These are phyloP conservation scores for Montipora cactus DNA, from an alignment of 64 coral and sea anemone species.

Conservation along the genomic window DNA sequence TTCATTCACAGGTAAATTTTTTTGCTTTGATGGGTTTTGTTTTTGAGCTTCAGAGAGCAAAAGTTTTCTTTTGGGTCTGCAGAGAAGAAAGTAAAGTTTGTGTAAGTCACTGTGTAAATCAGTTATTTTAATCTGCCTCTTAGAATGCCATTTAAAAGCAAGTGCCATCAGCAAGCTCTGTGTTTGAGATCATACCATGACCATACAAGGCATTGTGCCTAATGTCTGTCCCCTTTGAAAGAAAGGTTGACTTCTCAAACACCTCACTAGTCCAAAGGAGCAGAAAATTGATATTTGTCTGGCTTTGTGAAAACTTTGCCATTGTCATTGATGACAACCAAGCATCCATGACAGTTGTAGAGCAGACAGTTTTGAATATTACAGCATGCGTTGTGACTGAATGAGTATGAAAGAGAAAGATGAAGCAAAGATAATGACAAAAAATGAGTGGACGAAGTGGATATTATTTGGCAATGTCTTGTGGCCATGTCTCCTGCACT, in stretches of 20 bases:
- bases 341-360: background rate
- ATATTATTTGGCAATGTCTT: constrained; percentile 21
- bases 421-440: background rate
- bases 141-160: background rate
- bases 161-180: constrained; percentile 72
- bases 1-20: constrained; percentile 76
- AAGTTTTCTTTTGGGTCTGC: constrained; percentile 84
- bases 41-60: constrained; percentile 69
- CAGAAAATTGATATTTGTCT: background rate
- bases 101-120: background rate
- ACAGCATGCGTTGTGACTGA: background rate
- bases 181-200: constrained; percentile 26
- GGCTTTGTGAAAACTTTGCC: background rate
- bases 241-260: constrained; percentile 2
- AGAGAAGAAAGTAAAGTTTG: background rate
- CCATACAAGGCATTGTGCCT: background rate
- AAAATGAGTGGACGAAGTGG: background rate
- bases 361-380: background rate
- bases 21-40: constrained; percentile 40
- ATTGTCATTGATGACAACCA: background rate
- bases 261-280: constrained; percentile 22
- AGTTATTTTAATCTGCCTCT: no score
- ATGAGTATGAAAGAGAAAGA: constrained; percentile 16
- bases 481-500: constrained; percentile 87
- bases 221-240: constrained; percentile 18